phyloP scores from a whole-genome alignment of 1,140 invertebrate species.

The Anagrus nilaparvatae region DNA sequence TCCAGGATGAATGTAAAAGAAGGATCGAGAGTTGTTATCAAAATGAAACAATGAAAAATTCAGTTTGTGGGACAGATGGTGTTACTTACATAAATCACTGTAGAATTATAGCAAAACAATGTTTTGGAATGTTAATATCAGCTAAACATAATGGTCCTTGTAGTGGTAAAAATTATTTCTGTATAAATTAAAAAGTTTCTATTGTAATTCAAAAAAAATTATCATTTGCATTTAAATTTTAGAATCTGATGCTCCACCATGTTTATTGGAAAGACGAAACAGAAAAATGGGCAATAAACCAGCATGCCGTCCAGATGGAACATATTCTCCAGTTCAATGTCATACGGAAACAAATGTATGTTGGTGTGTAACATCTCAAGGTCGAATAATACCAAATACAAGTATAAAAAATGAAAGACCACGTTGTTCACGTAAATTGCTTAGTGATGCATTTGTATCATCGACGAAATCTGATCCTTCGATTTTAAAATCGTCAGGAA shows the following conservation, averaged over 20 bases:
- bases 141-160: conserved; percentile 63
- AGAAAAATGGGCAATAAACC: conserved; percentile 39
- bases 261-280: conserved; percentile 41
- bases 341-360: conserved; percentile 63
- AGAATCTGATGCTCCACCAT: conserved; percentile 38
- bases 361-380: conserved; percentile 75
- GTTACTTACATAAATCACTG: conserved; percentile 69
- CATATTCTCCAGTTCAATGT: conserved; percentile 76
- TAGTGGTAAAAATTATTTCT: conserved; percentile 43
- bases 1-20: conserved; percentile 39
- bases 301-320: conserved; percentile 68
- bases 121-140: conserved; percentile 54
- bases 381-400: conserved; percentile 66
- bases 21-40: conserved; percentile 37
- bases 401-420: conserved; percentile 57
- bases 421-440: conserved; percentile 57
- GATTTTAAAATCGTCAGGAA: no score
- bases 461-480: no score
- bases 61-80: conserved; percentile 73
- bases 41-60: conserved; percentile 26
- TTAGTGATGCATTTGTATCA: no score
- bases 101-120: conserved; percentile 62
- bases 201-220: no score
- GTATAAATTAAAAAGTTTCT: conserved; percentile 19
- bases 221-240: no score